These are phyloP conservation scores for Augochlorella aurata DNA, from an alignment of 2,888 invertebrate genomes.

Conservation along the genomic window DNA sequence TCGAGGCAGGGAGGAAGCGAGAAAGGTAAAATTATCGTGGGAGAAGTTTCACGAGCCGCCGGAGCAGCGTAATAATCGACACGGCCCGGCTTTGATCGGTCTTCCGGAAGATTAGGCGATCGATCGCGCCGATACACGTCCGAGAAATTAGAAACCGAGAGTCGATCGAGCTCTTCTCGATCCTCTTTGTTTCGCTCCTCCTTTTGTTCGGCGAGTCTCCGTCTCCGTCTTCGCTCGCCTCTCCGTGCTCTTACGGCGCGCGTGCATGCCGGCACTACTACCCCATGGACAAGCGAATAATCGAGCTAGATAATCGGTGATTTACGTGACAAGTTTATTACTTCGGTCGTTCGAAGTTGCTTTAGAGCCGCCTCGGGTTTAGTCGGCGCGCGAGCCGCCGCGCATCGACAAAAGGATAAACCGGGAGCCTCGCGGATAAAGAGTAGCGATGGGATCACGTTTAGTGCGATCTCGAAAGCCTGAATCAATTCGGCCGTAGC, in stretches of 20 bases:
- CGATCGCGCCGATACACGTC: conserved; percentile 6
- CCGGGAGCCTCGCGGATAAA: conserved; percentile 13
- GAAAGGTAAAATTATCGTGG: background rate
- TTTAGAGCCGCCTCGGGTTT: conserved; percentile 27
- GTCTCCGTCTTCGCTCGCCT: background rate
- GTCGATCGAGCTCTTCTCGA: conserved; percentile 23
- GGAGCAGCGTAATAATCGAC: conserved; percentile 10
- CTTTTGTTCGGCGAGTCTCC: background rate
- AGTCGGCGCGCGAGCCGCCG: conserved; percentile 15
- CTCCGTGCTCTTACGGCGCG: no score
- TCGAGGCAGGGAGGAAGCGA: background rate
- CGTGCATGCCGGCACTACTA: background rate
- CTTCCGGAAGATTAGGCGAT: conserved; percentile 11
- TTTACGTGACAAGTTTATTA: conserved; percentile 49
- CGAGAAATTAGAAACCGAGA: conserved; percentile 32
- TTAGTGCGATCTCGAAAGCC: background rate
- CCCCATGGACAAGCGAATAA: conserved; percentile 29
- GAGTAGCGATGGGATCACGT: conserved; percentile 12
- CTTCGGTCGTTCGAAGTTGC: conserved; percentile 11
- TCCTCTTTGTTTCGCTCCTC: background rate
- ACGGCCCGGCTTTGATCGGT: conserved; percentile 13
- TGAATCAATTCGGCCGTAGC: conserved; percentile 14
- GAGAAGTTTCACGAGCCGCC: background rate
- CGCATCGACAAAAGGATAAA: conserved; percentile 14
- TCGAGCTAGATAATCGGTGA: conserved; percentile 40